phyloP scores from a whole-genome alignment of 2,113 vertebrate genomes.

The Mohoua ochrocephala region DNA sequence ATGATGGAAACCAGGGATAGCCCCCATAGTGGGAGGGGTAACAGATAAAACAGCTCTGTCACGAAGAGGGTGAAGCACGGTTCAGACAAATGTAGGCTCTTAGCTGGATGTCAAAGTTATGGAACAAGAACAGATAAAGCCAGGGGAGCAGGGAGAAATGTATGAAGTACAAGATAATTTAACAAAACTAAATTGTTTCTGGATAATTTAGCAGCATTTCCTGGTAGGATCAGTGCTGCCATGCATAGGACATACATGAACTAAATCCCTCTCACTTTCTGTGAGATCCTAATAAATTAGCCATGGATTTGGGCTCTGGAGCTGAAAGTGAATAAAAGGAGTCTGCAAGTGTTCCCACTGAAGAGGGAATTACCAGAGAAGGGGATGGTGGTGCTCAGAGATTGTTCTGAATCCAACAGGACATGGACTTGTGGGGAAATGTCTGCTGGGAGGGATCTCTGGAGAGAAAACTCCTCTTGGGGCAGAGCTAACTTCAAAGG shows the following conservation, averaged over 20 bases:
- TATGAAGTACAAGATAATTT: not conserved
- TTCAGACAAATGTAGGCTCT: not conserved
- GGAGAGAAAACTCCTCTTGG: not conserved
- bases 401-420: not conserved
- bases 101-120: not conserved
- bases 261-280: not conserved
- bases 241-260: not conserved
- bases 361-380: not conserved
- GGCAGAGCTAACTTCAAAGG: not conserved
- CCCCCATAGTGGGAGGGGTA: not conserved
- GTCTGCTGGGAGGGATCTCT: not conserved
- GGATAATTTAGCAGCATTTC: not conserved
- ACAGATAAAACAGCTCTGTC: not conserved
- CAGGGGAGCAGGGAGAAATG: not conserved
- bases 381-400: not conserved
- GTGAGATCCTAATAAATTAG: not conserved
- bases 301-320: not conserved
- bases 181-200: not conserved
- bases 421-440: not conserved
- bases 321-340: not conserved
- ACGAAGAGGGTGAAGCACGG: not conserved
- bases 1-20: not conserved
- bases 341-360: not conserved
- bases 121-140: not conserved
- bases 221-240: not conserved